Percentiles rank a stretch among this genome's conserved stretches.
Conservation (phyloP, 2,888 invertebrate genomes). For the Listrodromus nycthemerus region DNA sequence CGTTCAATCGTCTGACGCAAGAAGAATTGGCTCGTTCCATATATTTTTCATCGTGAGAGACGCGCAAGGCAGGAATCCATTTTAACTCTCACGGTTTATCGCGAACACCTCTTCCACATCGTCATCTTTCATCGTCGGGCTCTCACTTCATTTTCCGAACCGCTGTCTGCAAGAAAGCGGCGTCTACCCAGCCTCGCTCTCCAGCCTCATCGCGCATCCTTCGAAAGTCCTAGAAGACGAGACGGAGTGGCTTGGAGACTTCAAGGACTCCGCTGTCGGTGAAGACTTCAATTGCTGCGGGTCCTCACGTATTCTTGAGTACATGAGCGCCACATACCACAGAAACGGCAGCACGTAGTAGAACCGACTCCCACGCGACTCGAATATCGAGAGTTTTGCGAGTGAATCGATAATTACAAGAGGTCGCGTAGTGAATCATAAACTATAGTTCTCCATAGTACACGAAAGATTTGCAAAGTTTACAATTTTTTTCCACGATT, state of each 20-base stretch:
- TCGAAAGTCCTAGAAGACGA: slow-evolving; percentile 14
- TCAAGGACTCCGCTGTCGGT: slow-evolving; percentile 8
- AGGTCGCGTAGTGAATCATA: slow-evolving; percentile 11
- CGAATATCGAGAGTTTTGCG: slow-evolving; percentile 9
- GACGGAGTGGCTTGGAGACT: not conserved
- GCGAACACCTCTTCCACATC: slow-evolving; percentile 35
- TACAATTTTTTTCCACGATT: not conserved
- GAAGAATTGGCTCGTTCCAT: slow-evolving; percentile 47
- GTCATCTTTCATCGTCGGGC: slow-evolving; percentile 29
- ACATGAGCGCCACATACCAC: slow-evolving; percentile 14
- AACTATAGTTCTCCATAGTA: not conserved
- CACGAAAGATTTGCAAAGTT: not conserved
- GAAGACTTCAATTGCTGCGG: slow-evolving; percentile 23
- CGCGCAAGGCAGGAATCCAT: slow-evolving; percentile 32
- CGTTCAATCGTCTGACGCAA: slow-evolving; percentile 58
- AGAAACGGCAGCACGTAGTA: slow-evolving; percentile 11
- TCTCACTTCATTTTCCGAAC: slow-evolving; percentile 14
- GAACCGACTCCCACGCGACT: slow-evolving; percentile 21
- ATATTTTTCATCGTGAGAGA: slow-evolving; percentile 40
- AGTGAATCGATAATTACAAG: slow-evolving; percentile 16
- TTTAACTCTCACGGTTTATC: slow-evolving; percentile 54
- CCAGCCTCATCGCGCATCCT: slow-evolving; percentile 4
- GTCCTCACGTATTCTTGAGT: slow-evolving; percentile 30
- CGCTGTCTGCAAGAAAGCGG: not conserved
- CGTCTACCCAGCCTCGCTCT: not conserved